phyloP scores from a whole-genome alignment of 37 sponge, comb jelly and placozoan species.

The Chondrosia reniformis region DNA sequence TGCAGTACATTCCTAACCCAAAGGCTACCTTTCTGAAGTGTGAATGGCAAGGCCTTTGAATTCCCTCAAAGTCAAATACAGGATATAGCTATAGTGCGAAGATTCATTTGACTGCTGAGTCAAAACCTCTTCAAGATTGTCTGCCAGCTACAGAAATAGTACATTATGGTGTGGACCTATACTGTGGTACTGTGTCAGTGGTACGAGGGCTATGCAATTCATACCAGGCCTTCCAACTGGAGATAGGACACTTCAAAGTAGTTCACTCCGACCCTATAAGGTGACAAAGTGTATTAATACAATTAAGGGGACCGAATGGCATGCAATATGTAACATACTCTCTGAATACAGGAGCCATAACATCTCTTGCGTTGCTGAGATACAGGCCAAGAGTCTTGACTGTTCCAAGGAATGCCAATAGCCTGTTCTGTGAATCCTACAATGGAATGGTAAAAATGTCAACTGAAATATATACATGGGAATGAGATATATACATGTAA shows the following conservation, averaged over 20 bases:
- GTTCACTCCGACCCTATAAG: neutral
- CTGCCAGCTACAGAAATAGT: conserved; percentile 13
- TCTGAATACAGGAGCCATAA: neutral
- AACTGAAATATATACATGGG: neutral
- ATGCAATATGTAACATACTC: neutral
- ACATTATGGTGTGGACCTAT: no score
- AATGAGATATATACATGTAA: neutral
- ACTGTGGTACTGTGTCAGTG: no score
- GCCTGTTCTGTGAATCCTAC: neutral
- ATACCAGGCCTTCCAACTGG: neutral
- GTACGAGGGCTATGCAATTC: neutral
- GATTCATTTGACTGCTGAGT: neutral
- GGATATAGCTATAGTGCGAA: neutral
- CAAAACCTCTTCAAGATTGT: neutral
- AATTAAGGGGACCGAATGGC: no score
- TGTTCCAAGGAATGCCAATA: neutral
- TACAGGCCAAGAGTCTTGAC: neutral
- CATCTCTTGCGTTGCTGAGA: neutral
- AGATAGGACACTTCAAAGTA: conserved; percentile 7
- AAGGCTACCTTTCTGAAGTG: neutral
- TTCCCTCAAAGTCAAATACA: conserved; percentile 6
- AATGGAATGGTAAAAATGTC: neutral
- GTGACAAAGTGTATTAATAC: neutral
- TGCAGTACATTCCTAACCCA: neutral
- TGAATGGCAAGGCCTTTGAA: neutral